A percentile compares a stretch with the other conserved stretches of the same genome.
Conservation (phyloP, 1,140 invertebrate genomes). For the Asobara japonica region DNA sequence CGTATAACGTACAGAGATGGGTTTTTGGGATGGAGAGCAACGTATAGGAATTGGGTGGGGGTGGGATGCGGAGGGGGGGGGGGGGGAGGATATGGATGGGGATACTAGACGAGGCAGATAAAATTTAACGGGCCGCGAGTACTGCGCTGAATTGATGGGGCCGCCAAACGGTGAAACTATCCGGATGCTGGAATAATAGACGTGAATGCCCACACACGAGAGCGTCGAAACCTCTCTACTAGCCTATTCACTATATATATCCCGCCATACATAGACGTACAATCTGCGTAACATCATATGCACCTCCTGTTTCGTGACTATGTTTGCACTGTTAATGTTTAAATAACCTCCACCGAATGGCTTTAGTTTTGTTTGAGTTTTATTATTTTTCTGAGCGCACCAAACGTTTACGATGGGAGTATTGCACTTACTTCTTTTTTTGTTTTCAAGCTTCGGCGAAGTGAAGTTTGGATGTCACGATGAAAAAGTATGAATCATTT, state of each 20-base stretch:
- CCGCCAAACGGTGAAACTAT: slow-evolving; percentile 36
- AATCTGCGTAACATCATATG: slow-evolving; percentile 3
- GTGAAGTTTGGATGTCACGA: not conserved
- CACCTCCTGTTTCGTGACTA: not conserved
- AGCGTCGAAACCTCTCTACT: slow-evolving; percentile 4
- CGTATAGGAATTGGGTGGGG: not conserved
- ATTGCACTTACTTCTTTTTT: not conserved
- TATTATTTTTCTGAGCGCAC: not conserved
- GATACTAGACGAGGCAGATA: slow-evolving; percentile 33
- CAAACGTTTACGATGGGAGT: not conserved
- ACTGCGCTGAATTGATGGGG: slow-evolving; percentile 35
- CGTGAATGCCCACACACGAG: slow-evolving; percentile 5
- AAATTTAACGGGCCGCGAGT: slow-evolving; percentile 36
- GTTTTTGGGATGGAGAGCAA: not conserved
- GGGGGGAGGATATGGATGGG: slow-evolving; percentile 1
- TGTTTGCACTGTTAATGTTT: not conserved
- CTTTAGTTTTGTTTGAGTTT: not conserved
- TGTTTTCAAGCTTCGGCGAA: not conserved
- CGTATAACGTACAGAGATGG: slow-evolving; percentile 13
- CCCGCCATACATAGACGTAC: not conserved
- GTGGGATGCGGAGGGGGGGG: not conserved
- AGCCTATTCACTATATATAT: not conserved
- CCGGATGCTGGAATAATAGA: slow-evolving; percentile 27
- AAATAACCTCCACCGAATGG: not conserved
- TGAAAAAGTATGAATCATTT: slow-evolving; percentile 14